Percentiles rank a stretch among this genome's conserved stretches.
Conservation (phyloP, 2,888 invertebrate genomes). For the Therioaphis trifolii region DNA sequence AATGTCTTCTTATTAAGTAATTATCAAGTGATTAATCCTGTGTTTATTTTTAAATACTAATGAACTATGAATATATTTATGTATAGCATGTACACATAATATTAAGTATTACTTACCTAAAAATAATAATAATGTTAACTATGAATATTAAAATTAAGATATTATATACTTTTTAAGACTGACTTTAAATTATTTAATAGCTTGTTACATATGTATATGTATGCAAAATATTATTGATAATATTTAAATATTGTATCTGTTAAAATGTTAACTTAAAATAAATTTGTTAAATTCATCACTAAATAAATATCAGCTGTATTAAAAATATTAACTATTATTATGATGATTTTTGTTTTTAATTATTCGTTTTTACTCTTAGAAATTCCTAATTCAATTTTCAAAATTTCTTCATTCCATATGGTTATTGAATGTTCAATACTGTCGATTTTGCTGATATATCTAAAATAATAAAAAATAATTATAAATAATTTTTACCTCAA, state of each 20-base stretch:
- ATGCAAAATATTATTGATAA: not conserved
- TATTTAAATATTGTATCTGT: not conserved
- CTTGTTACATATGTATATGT: not conserved
- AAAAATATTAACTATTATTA: not conserved
- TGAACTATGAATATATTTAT: not conserved
- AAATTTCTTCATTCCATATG: conserved; percentile 17
- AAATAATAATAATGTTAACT: conserved; percentile 13
- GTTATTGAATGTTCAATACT: not conserved
- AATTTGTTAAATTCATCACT: not conserved
- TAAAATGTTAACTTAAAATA: conserved; percentile 18
- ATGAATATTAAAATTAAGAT: not conserved
- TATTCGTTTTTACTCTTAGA: not conserved
- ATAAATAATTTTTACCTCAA: no score
- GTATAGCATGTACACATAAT: not conserved
- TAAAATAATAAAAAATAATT: not conserved
- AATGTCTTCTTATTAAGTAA: not conserved
- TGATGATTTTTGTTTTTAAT: not conserved
- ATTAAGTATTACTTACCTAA: not conserved
- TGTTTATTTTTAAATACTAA: not conserved
- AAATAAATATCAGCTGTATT: not conserved
- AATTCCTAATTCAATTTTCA: not conserved
- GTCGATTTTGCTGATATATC: not conserved
- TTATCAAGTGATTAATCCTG: conserved; percentile 1
- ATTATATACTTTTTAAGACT: conserved; percentile 27
- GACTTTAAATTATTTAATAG: not conserved